Percentiles rank a stretch among this genome's conserved stretches.
Evolutionary conservation across 1,140 invertebrate genomes (phyloP).

Genomic region (Zaprionus inermis): DNA sequence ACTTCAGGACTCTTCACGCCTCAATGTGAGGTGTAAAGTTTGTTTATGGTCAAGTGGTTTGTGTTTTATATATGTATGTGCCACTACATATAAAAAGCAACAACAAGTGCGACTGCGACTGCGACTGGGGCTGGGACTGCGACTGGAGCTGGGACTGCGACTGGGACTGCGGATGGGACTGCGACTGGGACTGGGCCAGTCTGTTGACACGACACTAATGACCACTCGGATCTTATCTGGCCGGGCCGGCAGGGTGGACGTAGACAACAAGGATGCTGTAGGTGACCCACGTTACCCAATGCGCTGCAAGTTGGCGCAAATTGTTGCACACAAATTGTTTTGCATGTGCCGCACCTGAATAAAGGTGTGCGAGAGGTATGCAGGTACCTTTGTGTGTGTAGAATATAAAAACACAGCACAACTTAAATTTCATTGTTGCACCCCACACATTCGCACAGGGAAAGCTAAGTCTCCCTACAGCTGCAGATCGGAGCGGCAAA

Average conservation of each 20-base stretch:
- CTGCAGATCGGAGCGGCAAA: too few relatives aligned
- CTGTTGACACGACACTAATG: conserved; percentile 77
- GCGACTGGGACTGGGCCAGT: background rate
- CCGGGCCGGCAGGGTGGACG: background rate
- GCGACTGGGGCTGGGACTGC: background rate
- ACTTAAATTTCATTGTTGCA: conserved; percentile 17
- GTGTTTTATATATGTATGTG: conserved; percentile 29
- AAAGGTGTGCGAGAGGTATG: background rate
- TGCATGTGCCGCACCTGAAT: conserved; percentile 28
- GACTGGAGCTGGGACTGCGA: background rate
- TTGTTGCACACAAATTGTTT: conserved; percentile 40
- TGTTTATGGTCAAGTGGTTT: conserved; percentile 79
- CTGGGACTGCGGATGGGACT: too few relatives aligned
- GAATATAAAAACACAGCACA: conserved; percentile 15
- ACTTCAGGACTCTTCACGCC: conserved; percentile 62
- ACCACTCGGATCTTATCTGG: conserved; percentile 76
- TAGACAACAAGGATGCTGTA: background rate
- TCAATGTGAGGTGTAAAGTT: conserved; percentile 79
- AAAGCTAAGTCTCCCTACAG: background rate
- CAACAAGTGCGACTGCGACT: background rate
- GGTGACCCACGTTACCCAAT: conserved; percentile 13
- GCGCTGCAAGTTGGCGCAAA: conserved; percentile 43
- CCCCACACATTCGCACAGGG: background rate
- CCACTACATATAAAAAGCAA: conserved; percentile 29
- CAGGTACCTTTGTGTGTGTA: background rate